phyloP scores from a whole-genome alignment of 2,888 invertebrate genomes.

The Philhelius pedissequus region DNA sequence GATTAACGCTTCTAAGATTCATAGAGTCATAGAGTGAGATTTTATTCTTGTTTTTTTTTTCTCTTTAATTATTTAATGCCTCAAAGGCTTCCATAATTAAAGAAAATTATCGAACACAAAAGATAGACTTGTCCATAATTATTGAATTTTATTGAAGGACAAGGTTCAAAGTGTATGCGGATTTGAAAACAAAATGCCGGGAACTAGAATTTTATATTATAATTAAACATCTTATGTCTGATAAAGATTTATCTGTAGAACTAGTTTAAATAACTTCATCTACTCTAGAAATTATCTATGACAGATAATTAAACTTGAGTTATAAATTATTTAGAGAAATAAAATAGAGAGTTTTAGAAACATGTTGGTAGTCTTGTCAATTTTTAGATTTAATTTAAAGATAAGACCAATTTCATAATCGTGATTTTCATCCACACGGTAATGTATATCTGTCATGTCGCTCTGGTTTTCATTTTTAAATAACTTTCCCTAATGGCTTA shows the following conservation, averaged over 20 bases:
- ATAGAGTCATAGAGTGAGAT: not conserved
- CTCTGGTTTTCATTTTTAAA: no score
- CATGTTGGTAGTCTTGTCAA: no score
- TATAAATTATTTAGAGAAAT: no score
- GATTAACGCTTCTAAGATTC: slow-evolving; percentile 30
- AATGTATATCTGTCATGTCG: no score
- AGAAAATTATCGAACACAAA: not conserved
- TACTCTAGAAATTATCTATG: not conserved
- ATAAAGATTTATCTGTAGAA: not conserved
- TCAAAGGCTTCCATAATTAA: not conserved
- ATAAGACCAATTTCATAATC: no score
- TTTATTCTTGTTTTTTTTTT: not conserved
- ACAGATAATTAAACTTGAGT: not conserved
- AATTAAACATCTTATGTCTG: not conserved
- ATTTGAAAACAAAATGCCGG: not conserved
- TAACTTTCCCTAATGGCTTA: no score
- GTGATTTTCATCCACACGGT: no score
- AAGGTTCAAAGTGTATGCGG: not conserved
- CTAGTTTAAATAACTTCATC: not conserved
- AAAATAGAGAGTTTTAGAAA: not conserved
- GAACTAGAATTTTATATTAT: not conserved
- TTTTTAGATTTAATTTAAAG: no score
- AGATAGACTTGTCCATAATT: not conserved
- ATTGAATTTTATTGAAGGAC: not conserved
- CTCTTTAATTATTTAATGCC: slow-evolving; percentile 13